phyloP scores from a whole-genome alignment of 2,797 vertebrate genomes.

The Jordanella pulchra region DNA sequence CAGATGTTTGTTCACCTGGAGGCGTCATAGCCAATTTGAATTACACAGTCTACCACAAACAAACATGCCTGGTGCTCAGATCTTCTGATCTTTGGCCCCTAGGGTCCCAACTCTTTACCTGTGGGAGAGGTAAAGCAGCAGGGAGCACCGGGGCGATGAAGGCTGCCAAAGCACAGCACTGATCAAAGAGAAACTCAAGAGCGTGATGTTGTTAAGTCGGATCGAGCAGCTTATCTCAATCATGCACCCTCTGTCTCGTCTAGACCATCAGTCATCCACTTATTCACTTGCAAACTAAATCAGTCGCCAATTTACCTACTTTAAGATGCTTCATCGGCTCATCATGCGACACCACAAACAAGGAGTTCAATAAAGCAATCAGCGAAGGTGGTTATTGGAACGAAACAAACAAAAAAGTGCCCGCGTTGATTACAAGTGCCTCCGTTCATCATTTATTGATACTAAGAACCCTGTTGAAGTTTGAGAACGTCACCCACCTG shows the following conservation, averaged over 20 bases:
- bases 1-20: conserved; percentile 73
- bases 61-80: conserved; percentile 23
- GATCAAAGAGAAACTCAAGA: conserved; percentile 69
- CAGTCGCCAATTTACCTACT: conserved; percentile 47
- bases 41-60: conserved; percentile 19
- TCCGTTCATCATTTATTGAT: conserved; percentile 48
- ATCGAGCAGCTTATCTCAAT: conserved; percentile 66
- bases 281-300: conserved; percentile 38
- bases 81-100: conserved; percentile 69
- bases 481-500: conserved; percentile 32
- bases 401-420: conserved; percentile 16
- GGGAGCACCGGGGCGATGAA: conserved; percentile 50
- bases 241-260: conserved; percentile 49
- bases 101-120: conserved; percentile 57
- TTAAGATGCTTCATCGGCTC: conserved; percentile 39
- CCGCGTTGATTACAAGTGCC: conserved; percentile 37
- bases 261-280: conserved; percentile 48
- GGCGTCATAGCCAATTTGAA: conserved; percentile 50
- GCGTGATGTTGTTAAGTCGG: conserved; percentile 51
- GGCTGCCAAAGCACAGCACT: conserved; percentile 38
- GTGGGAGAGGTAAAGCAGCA: conserved; percentile 65
- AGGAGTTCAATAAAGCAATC: conserved; percentile 53
- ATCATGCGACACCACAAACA: conserved; percentile 38
- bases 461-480: conserved; percentile 37
- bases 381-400: conserved; percentile 22